Base-by-base conservation (phyloP, 1,140 invertebrate genomes). In the Lycorma delicatula region DNA sequence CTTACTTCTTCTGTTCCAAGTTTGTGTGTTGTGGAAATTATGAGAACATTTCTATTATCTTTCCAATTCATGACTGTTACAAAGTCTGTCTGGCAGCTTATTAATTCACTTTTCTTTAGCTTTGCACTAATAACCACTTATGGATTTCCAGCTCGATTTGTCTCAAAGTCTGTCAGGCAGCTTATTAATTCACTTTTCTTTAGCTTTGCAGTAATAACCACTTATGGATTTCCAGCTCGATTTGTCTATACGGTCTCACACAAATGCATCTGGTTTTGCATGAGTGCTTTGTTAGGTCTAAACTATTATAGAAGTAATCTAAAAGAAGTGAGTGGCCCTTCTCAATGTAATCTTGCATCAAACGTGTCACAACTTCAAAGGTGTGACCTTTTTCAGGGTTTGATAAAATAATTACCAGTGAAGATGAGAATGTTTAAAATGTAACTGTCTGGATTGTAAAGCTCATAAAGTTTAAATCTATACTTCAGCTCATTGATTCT, bases 11-110 rank as follows among this genome's bases (percentile, higher is more conserved):
- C 59, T 49, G 63, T 66, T 60, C 60, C 48, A 51, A 58, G 56
- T 38, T 20, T 38, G 58, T 68, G 63, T 25, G 60, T 64, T 27
- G 64, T 64, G n/a, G n/a, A n/a, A n/a, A n/a, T n/a, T n/a, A n/a
- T n/a, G 9, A 63, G 22, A 12, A 68, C 63, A 27, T 66, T 59
- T 58, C 61, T 49, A 54, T 67, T 67, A 28, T 68, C 64, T 57
- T 63, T 55, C 62, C 61, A 68, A 62, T 62, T 60, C 60, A 66
- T 60, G 6, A 66, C 58, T 53, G 52, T 58, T 31, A 60, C 58
- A 44, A 54, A 7, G 25, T 54, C 58, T 46, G 60, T 66, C 54
- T 53, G 56, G 20, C 53, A 56, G 20, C 61, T 53, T 47, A 66
- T 62, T 51, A 23, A 44, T 53, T 65, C 58, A 20, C 61, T 54